Conservation (phyloP, 92 coral and sea anemone genomes). For the Zoanthus sociatus region DNA sequence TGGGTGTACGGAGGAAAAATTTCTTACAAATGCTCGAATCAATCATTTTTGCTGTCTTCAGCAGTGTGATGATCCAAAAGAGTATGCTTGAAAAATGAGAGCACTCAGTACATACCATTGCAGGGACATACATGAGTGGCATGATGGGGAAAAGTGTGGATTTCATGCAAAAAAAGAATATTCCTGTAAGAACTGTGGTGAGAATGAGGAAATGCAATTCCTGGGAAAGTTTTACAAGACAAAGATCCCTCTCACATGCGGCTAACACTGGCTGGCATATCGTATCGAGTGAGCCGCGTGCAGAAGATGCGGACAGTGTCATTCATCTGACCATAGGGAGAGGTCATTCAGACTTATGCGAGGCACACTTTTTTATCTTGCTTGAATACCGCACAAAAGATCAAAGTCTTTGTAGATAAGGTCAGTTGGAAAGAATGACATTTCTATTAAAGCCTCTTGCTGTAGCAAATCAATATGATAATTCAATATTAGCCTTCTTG, state of each 20-base stretch:
- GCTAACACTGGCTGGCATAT: constrained; percentile 49
- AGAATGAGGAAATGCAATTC: constrained; percentile 7
- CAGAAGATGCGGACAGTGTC: constrained; percentile 50
- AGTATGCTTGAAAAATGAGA: constrained; percentile 53
- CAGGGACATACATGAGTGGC: constrained; percentile 13
- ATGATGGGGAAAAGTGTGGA: not conserved
- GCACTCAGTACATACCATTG: not conserved
- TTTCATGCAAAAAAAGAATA: not conserved
- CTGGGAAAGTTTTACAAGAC: constrained; percentile 42
- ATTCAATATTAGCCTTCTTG: not conserved
- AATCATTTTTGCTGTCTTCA: constrained; percentile 75
- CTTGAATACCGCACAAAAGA: not conserved
- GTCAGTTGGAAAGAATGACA: not conserved
- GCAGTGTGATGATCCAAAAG: constrained; percentile 49
- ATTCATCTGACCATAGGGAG: constrained; percentile 61
- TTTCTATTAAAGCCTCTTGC: not conserved
- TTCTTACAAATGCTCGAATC: constrained; percentile 56
- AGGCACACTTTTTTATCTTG: constrained; percentile 49
- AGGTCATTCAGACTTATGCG: constrained; percentile 66
- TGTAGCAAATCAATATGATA: not conserved
- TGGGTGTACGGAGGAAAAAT: constrained; percentile 38
- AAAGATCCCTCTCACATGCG: constrained; percentile 22
- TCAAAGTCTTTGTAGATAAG: constrained; percentile 1
- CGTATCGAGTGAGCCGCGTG: constrained; percentile 53
- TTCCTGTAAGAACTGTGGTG: not conserved